Percentiles rank a stretch among this genome's conserved stretches.
phyloP scores from a whole-genome alignment of 1,140 invertebrate genomes.

The Temnothorax nylanderi region DNA sequence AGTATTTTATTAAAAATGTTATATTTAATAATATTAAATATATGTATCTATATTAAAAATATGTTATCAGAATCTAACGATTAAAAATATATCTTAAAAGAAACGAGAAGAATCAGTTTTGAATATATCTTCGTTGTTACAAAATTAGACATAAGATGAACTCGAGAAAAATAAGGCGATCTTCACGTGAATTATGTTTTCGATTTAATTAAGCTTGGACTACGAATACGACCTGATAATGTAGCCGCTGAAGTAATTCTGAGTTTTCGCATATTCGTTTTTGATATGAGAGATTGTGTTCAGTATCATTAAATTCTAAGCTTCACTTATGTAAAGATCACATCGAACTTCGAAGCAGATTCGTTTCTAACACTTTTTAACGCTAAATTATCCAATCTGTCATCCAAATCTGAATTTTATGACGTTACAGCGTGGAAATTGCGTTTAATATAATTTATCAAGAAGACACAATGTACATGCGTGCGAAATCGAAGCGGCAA shows the following conservation, averaged over 20 bases:
- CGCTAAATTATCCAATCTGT: neutral
- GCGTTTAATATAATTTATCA: neutral
- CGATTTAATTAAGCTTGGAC: neutral
- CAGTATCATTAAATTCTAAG: neutral
- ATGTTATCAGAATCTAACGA: neutral
- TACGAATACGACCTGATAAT: neutral
- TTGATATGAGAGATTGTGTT: neutral
- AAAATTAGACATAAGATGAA: neutral
- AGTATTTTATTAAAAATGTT: neutral
- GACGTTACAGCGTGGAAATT: neutral
- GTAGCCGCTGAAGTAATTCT: neutral
- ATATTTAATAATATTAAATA: constrained; percentile 6
- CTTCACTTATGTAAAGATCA: neutral
- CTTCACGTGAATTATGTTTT: neutral
- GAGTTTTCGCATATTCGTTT: constrained; percentile 5
- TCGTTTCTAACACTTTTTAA: neutral
- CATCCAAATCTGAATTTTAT: neutral
- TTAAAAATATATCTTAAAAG: neutral
- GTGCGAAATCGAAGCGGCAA: neutral
- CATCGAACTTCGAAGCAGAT: neutral
- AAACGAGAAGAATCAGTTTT: neutral
- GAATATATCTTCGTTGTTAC: neutral
- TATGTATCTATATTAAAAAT: neutral
- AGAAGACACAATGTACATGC: neutral
- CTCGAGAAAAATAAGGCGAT: neutral